Conservation (phyloP, 2,888 invertebrate species). For the Lasius platythorax region DNA sequence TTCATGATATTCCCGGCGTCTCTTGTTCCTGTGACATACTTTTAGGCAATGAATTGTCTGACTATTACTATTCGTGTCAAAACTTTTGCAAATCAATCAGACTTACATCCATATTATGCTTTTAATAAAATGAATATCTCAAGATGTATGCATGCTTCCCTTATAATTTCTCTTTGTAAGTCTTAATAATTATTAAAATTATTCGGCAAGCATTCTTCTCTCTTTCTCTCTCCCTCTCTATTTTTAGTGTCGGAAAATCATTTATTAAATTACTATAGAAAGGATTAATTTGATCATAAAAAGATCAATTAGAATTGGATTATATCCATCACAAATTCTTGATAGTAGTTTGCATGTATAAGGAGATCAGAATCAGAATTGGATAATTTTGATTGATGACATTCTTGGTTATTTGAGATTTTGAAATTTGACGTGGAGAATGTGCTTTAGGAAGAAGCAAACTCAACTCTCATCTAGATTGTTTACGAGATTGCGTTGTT, state of each 20-base stretch:
- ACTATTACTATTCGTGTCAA: constrained; percentile 6
- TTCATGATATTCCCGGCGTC: constrained; percentile 15
- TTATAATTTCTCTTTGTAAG: background rate
- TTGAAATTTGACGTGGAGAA: background rate
- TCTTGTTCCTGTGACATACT: constrained; percentile 9
- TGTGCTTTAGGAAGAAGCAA: constrained; percentile 39
- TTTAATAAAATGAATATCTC: background rate
- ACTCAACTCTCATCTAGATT: constrained; percentile 77
- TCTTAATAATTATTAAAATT: background rate
- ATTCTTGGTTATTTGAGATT: background rate
- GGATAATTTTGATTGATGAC: background rate
- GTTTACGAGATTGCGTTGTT: constrained; percentile 73
- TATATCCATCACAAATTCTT: background rate
- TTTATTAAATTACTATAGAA: background rate
- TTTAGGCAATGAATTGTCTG: constrained; percentile 13
- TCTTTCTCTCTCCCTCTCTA: background rate
- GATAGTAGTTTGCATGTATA: background rate
- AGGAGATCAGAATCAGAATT: background rate
- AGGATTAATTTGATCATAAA: background rate
- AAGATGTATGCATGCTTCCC: background rate
- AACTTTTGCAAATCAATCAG: background rate
- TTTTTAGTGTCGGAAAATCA: background rate
- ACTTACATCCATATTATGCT: background rate
- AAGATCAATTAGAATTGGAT: background rate
- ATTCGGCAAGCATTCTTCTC: background rate